Percentiles rank a stretch among this genome's conserved stretches.
Conservation (phyloP, 2,888 invertebrate genomes). For the Keiferia lycopersicella region DNA sequence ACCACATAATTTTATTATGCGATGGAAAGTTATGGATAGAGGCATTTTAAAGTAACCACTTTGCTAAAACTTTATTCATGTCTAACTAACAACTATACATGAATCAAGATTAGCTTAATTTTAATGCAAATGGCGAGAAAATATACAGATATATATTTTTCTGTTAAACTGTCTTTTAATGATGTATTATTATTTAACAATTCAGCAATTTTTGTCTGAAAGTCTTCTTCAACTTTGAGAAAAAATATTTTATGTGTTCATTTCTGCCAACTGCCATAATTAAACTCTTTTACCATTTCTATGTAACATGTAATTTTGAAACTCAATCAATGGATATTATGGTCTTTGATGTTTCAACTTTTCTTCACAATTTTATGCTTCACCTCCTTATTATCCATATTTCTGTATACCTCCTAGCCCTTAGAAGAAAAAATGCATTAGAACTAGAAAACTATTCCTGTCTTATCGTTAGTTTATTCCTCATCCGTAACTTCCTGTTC, state of each 20-base stretch:
- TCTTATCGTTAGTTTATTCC: slow-evolving; percentile 54
- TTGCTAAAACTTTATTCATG: slow-evolving; percentile 60
- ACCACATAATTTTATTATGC: slow-evolving; percentile 66
- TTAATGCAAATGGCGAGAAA: slow-evolving; percentile 25
- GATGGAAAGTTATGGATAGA: slow-evolving; percentile 54
- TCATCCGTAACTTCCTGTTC: slow-evolving; percentile 79
- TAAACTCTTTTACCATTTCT: too few species aligned
- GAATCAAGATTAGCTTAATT: slow-evolving; percentile 59
- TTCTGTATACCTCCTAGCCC: slow-evolving; percentile 7
- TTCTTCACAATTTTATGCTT: neutral
- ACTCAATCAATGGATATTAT: too few species aligned
- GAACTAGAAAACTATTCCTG: slow-evolving; percentile 41
- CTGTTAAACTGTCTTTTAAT: neutral
- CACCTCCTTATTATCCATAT: neutral
- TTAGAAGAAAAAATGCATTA: slow-evolving; percentile 49
- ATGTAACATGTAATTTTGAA: too few species aligned
- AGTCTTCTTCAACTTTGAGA: too few species aligned
- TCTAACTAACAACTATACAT: slow-evolving; percentile 36
- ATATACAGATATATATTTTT: slow-evolving; percentile 23
- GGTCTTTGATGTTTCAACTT: too few species aligned
- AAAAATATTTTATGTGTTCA: too few species aligned
- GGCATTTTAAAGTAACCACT: slow-evolving; percentile 39
- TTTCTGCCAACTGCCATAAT: too few species aligned
- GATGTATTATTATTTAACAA: neutral
- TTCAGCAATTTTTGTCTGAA: too few species aligned